Percentiles rank a stretch among this genome's conserved stretches.
phyloP scores from a whole-genome alignment of 2,113 vertebrate species.

The Erythrocercus mccallii region DNA sequence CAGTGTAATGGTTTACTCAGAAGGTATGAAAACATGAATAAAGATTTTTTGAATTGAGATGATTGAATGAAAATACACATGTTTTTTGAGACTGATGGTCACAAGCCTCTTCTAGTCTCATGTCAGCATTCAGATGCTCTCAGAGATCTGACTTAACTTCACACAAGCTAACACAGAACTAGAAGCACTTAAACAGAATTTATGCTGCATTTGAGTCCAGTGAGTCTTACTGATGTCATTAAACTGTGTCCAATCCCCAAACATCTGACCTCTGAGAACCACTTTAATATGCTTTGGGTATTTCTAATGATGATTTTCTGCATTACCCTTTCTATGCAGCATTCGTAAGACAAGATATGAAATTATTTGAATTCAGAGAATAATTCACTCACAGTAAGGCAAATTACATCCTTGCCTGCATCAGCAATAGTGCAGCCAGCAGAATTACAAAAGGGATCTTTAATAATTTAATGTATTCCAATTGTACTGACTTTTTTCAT shows the following conservation, averaged over 20 bases:
- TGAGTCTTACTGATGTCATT: background rate
- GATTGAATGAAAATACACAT: background rate
- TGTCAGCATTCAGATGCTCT: background rate
- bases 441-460: background rate
- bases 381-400: background rate
- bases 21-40: constrained; percentile 4
- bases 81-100: background rate
- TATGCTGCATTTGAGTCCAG: background rate
- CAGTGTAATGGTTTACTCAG: background rate
- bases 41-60: background rate
- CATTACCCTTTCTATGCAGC: background rate
- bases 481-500: background rate
- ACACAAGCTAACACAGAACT: background rate
- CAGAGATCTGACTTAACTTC: background rate
- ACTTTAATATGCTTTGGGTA: background rate
- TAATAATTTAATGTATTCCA: background rate
- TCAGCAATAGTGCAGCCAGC: background rate
- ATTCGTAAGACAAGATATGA: background rate
- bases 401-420: background rate
- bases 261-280: background rate
- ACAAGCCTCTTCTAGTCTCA: background rate
- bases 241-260: background rate
- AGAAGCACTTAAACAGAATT: background rate
- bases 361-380: background rate
- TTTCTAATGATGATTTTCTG: background rate